phyloP scores from a whole-genome alignment of 2,888 invertebrate genomes.

The Cephus sareptanus region DNA sequence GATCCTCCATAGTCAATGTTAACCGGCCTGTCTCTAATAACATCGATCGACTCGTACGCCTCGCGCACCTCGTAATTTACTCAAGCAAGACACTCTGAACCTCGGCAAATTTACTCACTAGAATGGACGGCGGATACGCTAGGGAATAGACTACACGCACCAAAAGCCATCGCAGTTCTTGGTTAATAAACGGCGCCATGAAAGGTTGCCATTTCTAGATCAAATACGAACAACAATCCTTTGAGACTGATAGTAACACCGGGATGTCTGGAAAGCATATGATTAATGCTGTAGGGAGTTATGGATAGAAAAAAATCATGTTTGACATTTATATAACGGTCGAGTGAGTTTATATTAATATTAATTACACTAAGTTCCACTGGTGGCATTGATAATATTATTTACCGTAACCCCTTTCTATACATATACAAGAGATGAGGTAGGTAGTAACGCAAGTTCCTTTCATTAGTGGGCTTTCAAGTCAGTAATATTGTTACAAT shows the following conservation, averaged over 20 bases:
- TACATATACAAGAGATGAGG: no score
- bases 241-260: neutral
- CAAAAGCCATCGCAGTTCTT: neutral
- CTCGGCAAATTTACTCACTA: neutral
- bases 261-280: neutral
- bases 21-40: slow-evolving; percentile 25
- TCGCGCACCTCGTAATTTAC: neutral
- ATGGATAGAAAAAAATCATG: neutral
- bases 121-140: neutral
- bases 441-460: no score
- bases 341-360: no score
- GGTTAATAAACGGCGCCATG: neutral
- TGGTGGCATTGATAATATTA: no score
- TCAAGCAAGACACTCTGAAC: neutral
- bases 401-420: no score
- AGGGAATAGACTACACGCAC: neutral
- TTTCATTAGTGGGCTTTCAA: no score
- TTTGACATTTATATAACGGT: no score
- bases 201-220: neutral
- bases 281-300: neutral
- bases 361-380: no score
- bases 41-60: slow-evolving; percentile 25
- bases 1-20: slow-evolving; percentile 26
- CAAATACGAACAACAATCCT: neutral
- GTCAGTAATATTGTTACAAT: no score